Conservation (phyloP, 2,797 vertebrate genomes). For the Sebastes hopkinsi region DNA sequence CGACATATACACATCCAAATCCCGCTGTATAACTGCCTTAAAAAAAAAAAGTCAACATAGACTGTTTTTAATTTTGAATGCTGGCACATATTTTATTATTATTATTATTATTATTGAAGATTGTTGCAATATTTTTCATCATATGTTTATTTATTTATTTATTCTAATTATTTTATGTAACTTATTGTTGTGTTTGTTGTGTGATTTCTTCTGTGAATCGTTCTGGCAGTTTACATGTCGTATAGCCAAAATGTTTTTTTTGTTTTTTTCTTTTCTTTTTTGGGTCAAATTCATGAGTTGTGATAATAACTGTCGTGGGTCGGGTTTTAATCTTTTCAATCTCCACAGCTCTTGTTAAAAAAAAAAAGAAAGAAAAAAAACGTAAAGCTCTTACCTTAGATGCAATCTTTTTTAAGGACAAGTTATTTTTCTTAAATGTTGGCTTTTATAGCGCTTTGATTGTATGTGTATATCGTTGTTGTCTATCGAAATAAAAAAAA, state of each 20-base stretch:
- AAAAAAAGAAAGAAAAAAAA: constrained; percentile 63
- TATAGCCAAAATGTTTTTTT: constrained; percentile 83
- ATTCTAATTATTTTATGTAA: constrained; percentile 93
- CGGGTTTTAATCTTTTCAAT: constrained; percentile 87
- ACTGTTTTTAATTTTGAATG: constrained; percentile 82
- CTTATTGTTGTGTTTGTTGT: constrained; percentile 86
- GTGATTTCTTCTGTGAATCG: constrained; percentile 80
- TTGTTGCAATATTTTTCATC: constrained; percentile 97
- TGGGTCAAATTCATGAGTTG: constrained; percentile 82
- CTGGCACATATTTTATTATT: constrained; percentile 84
- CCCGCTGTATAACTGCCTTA: constrained; percentile 96
- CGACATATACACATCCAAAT: constrained; percentile 83
- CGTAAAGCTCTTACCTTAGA: constrained; percentile 97
- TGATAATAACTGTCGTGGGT: constrained; percentile 88
- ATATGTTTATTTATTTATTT: constrained; percentile 99
- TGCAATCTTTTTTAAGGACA: constrained; percentile 99
- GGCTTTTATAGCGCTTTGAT: constrained; percentile 99
- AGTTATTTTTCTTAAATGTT: constrained; percentile 99
- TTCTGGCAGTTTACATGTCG: constrained; percentile 91
- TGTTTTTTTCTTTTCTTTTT: background rate
- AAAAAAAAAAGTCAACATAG: constrained; percentile 83
- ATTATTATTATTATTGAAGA: constrained; percentile 80
- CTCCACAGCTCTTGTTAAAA: constrained; percentile 83
- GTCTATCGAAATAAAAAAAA: constrained; percentile 92
- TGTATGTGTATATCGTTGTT: constrained; percentile 98